Base-by-base conservation (phyloP, 2,888 invertebrate genomes). In the Gasteruption jaculator region DNA sequence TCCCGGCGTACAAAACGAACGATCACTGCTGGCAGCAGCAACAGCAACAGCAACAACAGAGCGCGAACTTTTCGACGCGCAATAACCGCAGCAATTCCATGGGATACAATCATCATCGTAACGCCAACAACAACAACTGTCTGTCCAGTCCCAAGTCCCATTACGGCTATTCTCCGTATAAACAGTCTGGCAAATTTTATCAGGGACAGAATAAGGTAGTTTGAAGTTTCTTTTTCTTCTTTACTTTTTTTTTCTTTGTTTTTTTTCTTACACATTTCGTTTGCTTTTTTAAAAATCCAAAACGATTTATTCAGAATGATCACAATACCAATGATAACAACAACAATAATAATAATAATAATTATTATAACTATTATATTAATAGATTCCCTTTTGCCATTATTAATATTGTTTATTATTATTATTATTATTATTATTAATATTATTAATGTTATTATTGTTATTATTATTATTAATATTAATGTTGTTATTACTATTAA, bases 121-220 rank as follows among this genome's bases (percentile, higher is more conserved):
- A 27, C 36, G 25, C 38, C 40, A 48, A 47, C 27, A 46, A 46
- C 33, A 44, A 38, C 33, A 55, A 54, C 42, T 56, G 52, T 34
- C 52, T 50, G 11, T 24, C 49, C 36, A 52, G 45, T 41, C 54
- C 59, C 15, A 52, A 50, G 29, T 46, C 46, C n/a, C 49, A 48
- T 41, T 47, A 38, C 31, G 50, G 43, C 43, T 43, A 50, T 30
- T 44, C 54, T 35, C 42, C 48, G 36, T 52, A 52, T 20, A 52
- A 50, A 29, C 40, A 45, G 15, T 19, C 36, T 20, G 37, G 38
- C 8, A 52, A 46, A 38, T 46, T 52, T 22, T 47, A 49, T 38
- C 34, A 48, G 26, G 33, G 48, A 18, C 48, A 52, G 15, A 50
- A 42, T 26, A 53, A 53, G 49, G 57, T 55, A 53, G 4, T 4